Conservation (phyloP, 30 jellyfish, hydroid and myxozoan species). For the Hydra vulgaris region DNA sequence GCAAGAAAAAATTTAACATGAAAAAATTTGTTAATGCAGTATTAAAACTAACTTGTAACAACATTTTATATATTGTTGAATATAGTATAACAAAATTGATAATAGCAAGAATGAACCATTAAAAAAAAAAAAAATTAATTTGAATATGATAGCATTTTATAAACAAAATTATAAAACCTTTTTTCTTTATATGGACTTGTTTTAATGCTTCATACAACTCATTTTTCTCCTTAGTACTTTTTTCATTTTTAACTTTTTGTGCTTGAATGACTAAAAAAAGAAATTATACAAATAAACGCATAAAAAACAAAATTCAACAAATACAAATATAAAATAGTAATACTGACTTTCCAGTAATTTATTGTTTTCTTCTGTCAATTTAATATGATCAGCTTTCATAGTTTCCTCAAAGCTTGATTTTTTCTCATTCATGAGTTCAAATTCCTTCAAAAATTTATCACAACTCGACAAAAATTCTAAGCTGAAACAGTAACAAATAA, state of each 20-base stretch:
- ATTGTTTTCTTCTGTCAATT: not conserved
- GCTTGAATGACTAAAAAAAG: not conserved
- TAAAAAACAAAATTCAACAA: not conserved
- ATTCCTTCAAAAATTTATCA: not conserved
- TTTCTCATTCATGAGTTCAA: not conserved
- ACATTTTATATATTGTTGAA: too few species aligned
- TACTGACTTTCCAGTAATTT: not conserved
- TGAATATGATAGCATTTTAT: not conserved
- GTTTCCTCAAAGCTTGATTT: not conserved
- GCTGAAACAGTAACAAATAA: too few species aligned
- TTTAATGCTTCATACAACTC: not conserved
- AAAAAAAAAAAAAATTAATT: too few species aligned
- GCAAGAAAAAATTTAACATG: too few species aligned
- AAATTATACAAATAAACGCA: not conserved
- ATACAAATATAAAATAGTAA: too few species aligned
- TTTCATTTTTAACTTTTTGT: not conserved
- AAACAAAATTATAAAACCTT: not conserved
- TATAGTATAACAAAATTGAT: too few species aligned
- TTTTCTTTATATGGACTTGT: not conserved
- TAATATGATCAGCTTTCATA: not conserved
- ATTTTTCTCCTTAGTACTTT: not conserved
- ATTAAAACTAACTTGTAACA: too few species aligned
- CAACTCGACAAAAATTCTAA: not conserved
- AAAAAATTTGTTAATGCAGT: too few species aligned
- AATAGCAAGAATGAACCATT: not conserved